Percentiles rank a stretch among this genome's conserved stretches.
These are phyloP conservation scores for Synanthedon tipuliformis DNA, from an alignment of 2,888 invertebrate species.

Conservation along the genomic window DNA sequence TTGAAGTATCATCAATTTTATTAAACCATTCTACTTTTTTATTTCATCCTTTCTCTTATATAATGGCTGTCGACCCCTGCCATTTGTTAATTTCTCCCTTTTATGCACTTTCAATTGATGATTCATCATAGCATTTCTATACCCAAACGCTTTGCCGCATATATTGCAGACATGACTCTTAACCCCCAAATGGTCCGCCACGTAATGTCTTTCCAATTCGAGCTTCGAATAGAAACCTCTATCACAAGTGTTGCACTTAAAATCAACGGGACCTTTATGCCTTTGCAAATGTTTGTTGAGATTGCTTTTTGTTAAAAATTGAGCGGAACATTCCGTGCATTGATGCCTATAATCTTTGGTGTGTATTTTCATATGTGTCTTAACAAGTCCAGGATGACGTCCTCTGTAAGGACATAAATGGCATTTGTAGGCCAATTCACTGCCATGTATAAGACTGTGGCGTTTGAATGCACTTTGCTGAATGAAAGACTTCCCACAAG, in stretches of 20 bases:
- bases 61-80: not conserved
- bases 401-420: conserved; percentile 35
- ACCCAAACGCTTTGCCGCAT: conserved; percentile 45
- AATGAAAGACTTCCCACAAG: conserved; percentile 41
- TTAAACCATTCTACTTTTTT: no score
- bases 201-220: conserved; percentile 29
- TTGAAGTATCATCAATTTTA: no score
- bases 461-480: conserved; percentile 36
- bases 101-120: conserved; percentile 43
- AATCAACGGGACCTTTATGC: conserved; percentile 28
- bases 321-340: conserved; percentile 42
- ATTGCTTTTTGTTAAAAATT: conserved; percentile 40
- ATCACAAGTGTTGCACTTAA: conserved; percentile 37
- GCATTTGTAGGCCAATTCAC: conserved; percentile 39
- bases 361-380: conserved; percentile 36
- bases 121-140: conserved; percentile 45
- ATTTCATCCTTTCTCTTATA: not conserved
- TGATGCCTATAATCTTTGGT: conserved; percentile 37
- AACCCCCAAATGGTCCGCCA: conserved; percentile 40
- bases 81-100: conserved; percentile 23
- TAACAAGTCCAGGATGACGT: conserved; percentile 29
- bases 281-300: conserved; percentile 37
- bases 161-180: conserved; percentile 40
- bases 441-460: conserved; percentile 32
- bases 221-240: conserved; percentile 35